A percentile compares a stretch with the other conserved stretches of the same genome.
Conservation (phyloP, 1,140 invertebrate species). For the Cotesia glomerata region DNA sequence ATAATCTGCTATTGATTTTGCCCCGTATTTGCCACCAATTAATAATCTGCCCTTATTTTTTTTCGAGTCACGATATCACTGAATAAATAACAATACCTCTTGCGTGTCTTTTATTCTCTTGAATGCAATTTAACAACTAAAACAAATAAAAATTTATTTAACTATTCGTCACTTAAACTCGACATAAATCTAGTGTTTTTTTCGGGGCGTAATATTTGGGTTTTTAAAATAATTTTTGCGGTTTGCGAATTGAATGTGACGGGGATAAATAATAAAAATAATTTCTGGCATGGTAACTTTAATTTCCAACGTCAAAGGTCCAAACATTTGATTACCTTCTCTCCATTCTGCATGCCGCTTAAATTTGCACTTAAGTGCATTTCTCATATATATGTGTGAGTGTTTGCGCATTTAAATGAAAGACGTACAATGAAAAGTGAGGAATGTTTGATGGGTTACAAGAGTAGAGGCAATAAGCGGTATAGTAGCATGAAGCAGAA, state of each 20-base stretch:
- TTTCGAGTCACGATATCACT: no score
- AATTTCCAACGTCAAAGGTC: constrained; percentile 48
- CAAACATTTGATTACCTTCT: constrained; percentile 50
- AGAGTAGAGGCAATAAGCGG: no score
- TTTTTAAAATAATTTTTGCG: constrained; percentile 55
- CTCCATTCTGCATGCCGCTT: constrained; percentile 19
- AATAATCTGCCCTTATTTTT: no score
- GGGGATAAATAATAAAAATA: constrained; percentile 62
- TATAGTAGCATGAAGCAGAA: constrained; percentile 8
- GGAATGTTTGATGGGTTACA: no score
- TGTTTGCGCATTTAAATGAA: neutral
- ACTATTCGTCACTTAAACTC: no score
- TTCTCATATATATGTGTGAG: neutral
- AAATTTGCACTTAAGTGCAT: neutral
- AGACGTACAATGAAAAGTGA: neutral
- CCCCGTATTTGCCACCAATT: constrained; percentile 31
- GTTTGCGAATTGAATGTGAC: constrained; percentile 59
- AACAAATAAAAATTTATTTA: no score
- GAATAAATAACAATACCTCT: no score
- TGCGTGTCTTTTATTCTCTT: no score
- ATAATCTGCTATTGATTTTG: no score
- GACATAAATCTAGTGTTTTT: no score
- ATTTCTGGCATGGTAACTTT: constrained; percentile 35
- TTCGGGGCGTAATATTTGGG: no score
- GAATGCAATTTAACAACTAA: no score